A percentile compares a stretch with the other conserved stretches of the same genome.
Evolutionary conservation across 2,113 vertebrate genomes (phyloP).

Genomic region (Porphyrio hochstetteri): DNA sequence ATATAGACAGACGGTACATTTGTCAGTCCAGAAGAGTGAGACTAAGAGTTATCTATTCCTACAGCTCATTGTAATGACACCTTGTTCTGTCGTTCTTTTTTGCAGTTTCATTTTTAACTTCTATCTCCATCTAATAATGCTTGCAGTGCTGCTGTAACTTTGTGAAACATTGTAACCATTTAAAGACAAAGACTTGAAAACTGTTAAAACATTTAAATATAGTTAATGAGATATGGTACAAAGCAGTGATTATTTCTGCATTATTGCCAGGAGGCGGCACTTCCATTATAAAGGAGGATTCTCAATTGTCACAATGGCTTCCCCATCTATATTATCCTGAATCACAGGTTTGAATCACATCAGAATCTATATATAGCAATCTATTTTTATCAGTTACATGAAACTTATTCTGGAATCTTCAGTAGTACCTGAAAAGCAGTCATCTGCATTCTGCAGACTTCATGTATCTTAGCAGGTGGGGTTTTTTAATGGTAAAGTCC

Average conservation of each 20-base stretch:
- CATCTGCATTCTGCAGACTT: background rate
- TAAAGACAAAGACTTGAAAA: slow-evolving; percentile 41
- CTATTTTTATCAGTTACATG: background rate
- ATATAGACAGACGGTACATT: slow-evolving; percentile 55
- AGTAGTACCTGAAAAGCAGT: background rate
- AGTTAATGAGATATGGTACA: background rate
- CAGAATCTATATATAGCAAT: background rate
- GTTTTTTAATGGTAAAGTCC: background rate
- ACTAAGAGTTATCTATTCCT: slow-evolving; percentile 49
- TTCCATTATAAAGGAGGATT: background rate
- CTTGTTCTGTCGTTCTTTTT: background rate
- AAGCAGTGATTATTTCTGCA: slow-evolving; percentile 9
- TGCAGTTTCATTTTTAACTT: slow-evolving; percentile 13
- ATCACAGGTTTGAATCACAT: background rate
- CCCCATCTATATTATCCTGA: background rate
- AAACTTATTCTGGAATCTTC: background rate
- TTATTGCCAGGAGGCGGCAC: background rate
- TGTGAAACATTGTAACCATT: background rate
- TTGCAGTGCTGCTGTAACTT: background rate
- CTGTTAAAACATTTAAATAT: background rate
- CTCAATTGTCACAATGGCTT: background rate
- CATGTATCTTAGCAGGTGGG: background rate
- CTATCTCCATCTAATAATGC: background rate
- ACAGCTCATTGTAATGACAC: slow-evolving; percentile 17
- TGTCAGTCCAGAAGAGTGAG: slow-evolving; percentile 57